These are phyloP conservation scores for Rhincodon typus DNA, from an alignment of 2,797 vertebrate species.

Conservation along the genomic window DNA sequence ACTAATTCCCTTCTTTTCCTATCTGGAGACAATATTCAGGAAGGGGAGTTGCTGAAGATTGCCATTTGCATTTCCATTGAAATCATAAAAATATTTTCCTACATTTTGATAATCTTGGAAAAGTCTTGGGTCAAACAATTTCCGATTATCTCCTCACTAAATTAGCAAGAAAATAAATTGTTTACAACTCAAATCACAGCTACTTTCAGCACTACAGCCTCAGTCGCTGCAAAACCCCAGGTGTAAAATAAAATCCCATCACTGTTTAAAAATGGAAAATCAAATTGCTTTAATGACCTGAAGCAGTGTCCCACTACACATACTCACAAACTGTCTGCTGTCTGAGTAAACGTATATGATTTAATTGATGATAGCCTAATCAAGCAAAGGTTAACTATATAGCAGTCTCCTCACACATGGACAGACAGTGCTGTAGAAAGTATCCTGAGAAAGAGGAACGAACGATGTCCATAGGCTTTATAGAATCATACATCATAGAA, in stretches of 20 bases:
- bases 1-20: not conserved
- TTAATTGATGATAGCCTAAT: conserved; percentile 2
- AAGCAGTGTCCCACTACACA: not conserved
- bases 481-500: not conserved
- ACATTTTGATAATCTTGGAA: not conserved
- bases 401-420: not conserved
- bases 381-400: not conserved
- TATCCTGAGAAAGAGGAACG: not conserved
- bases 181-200: not conserved
- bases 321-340: not conserved
- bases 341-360: not conserved
- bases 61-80: not conserved
- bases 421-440: not conserved
- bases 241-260: not conserved
- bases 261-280: not conserved
- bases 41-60: not conserved
- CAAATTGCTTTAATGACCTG: not conserved
- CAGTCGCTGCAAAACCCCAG: too few relatives aligned
- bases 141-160: not conserved
- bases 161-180: not conserved
- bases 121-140: not conserved
- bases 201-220: not conserved
- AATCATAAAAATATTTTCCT: not conserved
- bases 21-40: not conserved
- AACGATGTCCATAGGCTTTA: not conserved